Evolutionary conservation across 2,797 vertebrate genomes (phyloP), one percentile per base, ranked within the genome.

Genomic region (Distichodus sexfasciatus): DNA sequence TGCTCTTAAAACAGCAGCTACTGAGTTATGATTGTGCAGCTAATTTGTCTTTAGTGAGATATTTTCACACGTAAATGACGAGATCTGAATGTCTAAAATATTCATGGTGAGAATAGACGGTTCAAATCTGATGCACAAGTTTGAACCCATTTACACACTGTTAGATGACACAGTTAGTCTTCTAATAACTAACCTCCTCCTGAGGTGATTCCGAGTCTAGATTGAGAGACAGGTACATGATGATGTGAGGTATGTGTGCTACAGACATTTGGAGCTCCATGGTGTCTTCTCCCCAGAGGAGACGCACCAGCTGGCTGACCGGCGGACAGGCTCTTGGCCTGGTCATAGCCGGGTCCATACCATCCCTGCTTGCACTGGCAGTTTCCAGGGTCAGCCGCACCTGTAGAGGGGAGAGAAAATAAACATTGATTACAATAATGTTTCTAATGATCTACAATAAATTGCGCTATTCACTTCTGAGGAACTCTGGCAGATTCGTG

Each of bases 371-470:
- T 17, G 88, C 85, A 15, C 84, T 58, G 0, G 85, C 83, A 0
- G 93, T 95, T 88, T 97, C 94, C 83, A 98, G 82, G 29, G 95
- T 97, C 76, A 99, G 85, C 84, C 93, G 95, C 81, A 99, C 94
- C 97, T 99, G 79, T 71, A 2, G 35, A 12, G 38, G 23, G 9
- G 15, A 17, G 12, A 38, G 10, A 38, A 15, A 35, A 2, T 19
- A 19, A 15, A 35, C 1, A 15, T 1, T 7, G 28, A 28, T 2
- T 40, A 7, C 12, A 29, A 9, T 33, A 33, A 4, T 33, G 4
- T 33, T 33, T 4, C 9, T 33, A n/a, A n/a, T n/a, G n/a, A n/a
- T n/a, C n/a, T n/a, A 15, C 41, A n/a, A 44, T 15, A n/a, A 44
- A 15, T 15, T 15, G 24, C 23, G 14, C 5, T n/a, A n/a, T n/a